These are phyloP conservation scores for Apteryx mantelli DNA, from an alignment of 2,113 vertebrate species.

Conservation along the genomic window DNA sequence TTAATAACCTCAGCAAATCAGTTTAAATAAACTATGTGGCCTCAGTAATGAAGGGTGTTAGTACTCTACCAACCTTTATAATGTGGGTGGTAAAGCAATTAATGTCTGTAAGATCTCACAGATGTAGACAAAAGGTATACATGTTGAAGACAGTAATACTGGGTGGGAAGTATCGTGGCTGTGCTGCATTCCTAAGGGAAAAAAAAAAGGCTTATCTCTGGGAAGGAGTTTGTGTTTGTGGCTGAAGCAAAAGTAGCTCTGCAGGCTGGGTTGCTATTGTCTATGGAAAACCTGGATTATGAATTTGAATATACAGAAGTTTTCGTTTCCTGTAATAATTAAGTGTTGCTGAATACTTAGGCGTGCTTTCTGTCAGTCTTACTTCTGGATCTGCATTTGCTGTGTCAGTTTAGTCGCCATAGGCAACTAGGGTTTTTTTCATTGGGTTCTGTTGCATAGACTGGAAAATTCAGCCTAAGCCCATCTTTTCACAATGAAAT, in stretches of 20 bases:
- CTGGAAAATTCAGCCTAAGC: neutral
- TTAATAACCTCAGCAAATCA: neutral
- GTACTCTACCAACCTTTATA: neutral
- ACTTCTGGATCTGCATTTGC: neutral
- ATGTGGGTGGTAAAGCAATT: neutral
- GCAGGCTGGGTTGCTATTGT: too few species aligned
- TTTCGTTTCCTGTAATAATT: neutral
- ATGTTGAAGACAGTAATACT: neutral
- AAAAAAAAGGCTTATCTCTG: neutral
- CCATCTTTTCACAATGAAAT: neutral
- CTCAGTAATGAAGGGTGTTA: neutral
- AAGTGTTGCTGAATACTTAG: neutral
- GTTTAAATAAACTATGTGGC: neutral
- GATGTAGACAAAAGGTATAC: neutral
- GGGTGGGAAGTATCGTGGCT: neutral
- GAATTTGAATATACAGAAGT: neutral
- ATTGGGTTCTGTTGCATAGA: neutral
- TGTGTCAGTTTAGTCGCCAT: neutral
- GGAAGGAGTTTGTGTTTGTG: neutral
- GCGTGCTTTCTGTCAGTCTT: neutral
- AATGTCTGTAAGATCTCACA: neutral
- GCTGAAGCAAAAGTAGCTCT: neutral
- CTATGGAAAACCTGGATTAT: neutral
- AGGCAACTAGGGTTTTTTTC: neutral
- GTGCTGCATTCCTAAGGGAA: neutral